A percentile compares a stretch with the other conserved stretches of the same genome.
phyloP scores from a whole-genome alignment of 2,113 vertebrate species.

The Cathartes aura region DNA sequence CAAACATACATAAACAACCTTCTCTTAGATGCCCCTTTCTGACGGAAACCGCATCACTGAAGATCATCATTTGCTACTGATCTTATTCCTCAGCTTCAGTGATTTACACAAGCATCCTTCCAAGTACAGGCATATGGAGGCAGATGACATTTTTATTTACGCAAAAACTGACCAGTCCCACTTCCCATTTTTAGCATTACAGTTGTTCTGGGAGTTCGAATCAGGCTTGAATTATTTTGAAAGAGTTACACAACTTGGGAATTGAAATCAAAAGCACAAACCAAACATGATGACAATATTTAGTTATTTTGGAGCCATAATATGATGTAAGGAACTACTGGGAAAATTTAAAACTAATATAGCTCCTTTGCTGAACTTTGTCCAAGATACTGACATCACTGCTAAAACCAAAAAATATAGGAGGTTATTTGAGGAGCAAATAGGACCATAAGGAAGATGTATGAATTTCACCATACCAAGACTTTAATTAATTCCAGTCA shows the following conservation, averaged over 20 bases:
- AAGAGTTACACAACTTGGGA: not conserved
- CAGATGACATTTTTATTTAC: not conserved
- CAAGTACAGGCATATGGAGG: not conserved
- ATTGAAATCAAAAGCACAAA: constrained; percentile 8
- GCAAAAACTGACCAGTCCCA: not conserved
- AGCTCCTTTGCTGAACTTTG: not conserved
- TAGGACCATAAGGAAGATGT: not conserved
- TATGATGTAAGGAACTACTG: not conserved
- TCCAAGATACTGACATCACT: not conserved
- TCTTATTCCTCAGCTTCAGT: not conserved
- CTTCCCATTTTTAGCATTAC: not conserved
- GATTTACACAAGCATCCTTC: not conserved
- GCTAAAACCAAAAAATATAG: not conserved
- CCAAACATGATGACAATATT: not conserved
- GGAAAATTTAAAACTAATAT: not conserved
- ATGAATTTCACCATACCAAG: not conserved
- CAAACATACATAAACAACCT: not conserved
- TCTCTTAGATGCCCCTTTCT: not conserved
- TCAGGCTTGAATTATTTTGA: not conserved
- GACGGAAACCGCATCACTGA: not conserved
- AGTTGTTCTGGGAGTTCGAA: not conserved
- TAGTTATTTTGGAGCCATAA: not conserved
- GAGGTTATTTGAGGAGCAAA: not conserved
- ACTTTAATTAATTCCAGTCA: not conserved
- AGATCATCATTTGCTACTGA: not conserved